A percentile compares a stretch with the other conserved stretches of the same genome.
phyloP scores from a whole-genome alignment of 1,140 invertebrate genomes.

The roundworm (Caenorhabditis elegans) region WBcel235 BX284603.4:6297501-6298000 shows the following conservation, averaged over 20 bases:
- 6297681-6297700: too few relatives aligned
- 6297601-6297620: too few relatives aligned
- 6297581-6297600: too few relatives aligned
- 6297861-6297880: neutral
- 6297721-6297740: too few relatives aligned
- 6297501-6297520: neutral
- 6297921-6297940: neutral
- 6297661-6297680: too few relatives aligned
- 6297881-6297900: neutral
- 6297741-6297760: neutral
- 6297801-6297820: neutral
- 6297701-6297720: too few relatives aligned
- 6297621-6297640: too few relatives aligned
- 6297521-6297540: neutral
- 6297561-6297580: too few relatives aligned
- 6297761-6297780: neutral
- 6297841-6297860: neutral
- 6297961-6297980: too few relatives aligned
- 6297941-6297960: neutral
- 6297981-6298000: too few relatives aligned
- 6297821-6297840: too few relatives aligned
- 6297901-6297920: conserved; percentile 28
- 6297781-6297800: neutral
- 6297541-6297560: neutral
- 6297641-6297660: too few relatives aligned